phyloP scores from a whole-genome alignment of 2,888 invertebrate genomes.

The Amblyjoppa fuscipennis region DNA sequence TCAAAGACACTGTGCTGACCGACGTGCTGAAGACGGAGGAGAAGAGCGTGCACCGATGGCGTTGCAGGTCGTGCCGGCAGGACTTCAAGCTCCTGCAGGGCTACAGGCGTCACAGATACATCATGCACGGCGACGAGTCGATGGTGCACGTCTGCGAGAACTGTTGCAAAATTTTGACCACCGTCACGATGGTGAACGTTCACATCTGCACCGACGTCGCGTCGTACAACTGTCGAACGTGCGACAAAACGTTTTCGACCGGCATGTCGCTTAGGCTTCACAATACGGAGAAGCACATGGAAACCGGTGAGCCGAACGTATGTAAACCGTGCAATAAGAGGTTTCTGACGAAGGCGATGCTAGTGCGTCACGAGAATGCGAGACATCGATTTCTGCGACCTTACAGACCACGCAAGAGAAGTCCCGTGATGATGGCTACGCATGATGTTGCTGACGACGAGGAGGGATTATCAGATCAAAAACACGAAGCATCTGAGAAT shows the following conservation, averaged over 20 bases:
- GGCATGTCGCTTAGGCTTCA: constrained; percentile 69
- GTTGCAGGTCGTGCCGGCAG: constrained; percentile 67
- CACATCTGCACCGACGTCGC: constrained; percentile 71
- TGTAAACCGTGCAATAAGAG: constrained; percentile 72
- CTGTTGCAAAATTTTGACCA: constrained; percentile 72
- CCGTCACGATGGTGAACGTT: constrained; percentile 73
- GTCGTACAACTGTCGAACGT: constrained; percentile 70
- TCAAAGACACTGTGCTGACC: constrained; percentile 58
- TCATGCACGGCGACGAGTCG: constrained; percentile 72
- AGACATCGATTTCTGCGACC: constrained; percentile 34
- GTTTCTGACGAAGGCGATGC: constrained; percentile 71
- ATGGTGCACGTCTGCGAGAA: constrained; percentile 75
- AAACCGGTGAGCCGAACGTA: constrained; percentile 57
- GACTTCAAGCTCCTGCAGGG: constrained; percentile 69
- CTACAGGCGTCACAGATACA: constrained; percentile 71
- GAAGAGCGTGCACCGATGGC: constrained; percentile 60
- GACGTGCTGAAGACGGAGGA: constrained; percentile 30
- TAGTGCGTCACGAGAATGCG: constrained; percentile 67
- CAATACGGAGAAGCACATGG: constrained; percentile 70
- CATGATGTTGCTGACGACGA: neutral
- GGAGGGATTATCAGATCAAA: neutral
- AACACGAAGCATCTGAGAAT: neutral
- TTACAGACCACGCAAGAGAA: constrained; percentile 14
- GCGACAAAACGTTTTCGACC: constrained; percentile 68
- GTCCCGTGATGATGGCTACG: constrained; percentile 21